A percentile compares a stretch with the other conserved stretches of the same genome.
Evolutionary conservation across 2,888 invertebrate genomes (phyloP).

Genomic region (Plagiodera versicolora): DNA sequence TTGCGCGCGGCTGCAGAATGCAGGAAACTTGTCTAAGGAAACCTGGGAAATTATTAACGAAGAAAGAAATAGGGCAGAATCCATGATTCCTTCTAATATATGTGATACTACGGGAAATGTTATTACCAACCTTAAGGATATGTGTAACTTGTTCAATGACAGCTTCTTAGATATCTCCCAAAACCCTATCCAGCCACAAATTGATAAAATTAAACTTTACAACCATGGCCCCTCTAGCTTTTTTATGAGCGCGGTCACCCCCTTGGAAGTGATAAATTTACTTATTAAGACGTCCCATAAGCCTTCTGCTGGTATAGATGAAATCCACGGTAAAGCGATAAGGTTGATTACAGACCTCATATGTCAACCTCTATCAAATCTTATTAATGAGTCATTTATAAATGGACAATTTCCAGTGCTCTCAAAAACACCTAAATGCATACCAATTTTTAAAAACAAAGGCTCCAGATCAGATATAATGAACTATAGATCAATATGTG

Average conservation of each 20-base stretch:
- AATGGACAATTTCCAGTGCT: slow-evolving; percentile 1
- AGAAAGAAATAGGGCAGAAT: not conserved
- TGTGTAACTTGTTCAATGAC: slow-evolving; percentile 1
- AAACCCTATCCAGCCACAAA: not conserved
- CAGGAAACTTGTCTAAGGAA: not conserved
- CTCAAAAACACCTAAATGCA: slow-evolving; percentile 1
- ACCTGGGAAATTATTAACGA: not conserved
- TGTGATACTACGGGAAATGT: not conserved
- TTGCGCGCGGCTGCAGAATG: slow-evolving; percentile 1
- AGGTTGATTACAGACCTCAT: not conserved
- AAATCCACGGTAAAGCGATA: not conserved
- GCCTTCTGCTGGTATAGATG: not conserved
- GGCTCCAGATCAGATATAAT: no score
- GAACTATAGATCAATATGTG: slow-evolving; percentile 7
- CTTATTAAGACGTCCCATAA: not conserved
- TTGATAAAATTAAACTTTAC: slow-evolving; percentile 2
- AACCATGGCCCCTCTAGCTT: not conserved
- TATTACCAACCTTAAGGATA: not conserved
- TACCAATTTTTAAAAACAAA: slow-evolving; percentile 4
- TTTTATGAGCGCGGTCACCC: not conserved
- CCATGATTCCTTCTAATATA: not conserved
- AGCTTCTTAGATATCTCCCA: not conserved
- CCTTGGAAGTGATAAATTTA: slow-evolving; percentile 4
- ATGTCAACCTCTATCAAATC: slow-evolving; percentile 4
- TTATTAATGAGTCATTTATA: slow-evolving; percentile 2